Conservation (phyloP, 2,113 vertebrate genomes). For the Petaurus breviceps region DNA sequence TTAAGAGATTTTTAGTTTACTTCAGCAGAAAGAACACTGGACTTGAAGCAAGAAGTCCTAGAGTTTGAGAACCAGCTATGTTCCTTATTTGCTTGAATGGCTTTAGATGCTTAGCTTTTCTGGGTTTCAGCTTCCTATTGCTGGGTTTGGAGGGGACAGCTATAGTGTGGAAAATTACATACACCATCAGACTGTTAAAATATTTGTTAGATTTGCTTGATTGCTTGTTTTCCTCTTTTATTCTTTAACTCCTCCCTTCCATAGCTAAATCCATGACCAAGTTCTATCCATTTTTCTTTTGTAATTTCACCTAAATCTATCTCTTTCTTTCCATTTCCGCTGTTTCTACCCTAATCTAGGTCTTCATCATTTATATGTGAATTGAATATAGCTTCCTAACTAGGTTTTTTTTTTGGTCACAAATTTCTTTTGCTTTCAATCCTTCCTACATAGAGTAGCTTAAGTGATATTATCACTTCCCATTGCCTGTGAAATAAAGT, state of each 20-base stretch:
- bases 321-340: neutral
- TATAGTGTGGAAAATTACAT: too few species aligned
- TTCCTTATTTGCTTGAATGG: too few species aligned
- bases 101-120: conserved; percentile 1
- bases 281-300: too few species aligned
- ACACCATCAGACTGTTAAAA: neutral
- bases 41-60: neutral
- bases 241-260: conserved; percentile 3
- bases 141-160: too few species aligned
- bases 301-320: too few species aligned
- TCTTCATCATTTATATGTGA: neutral
- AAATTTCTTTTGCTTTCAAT: neutral
- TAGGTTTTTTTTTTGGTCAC: neutral
- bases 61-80: neutral
- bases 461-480: too few species aligned
- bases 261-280: neutral
- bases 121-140: neutral
- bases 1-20: neutral
- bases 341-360: neutral
- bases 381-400: neutral
- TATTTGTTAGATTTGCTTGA: neutral
- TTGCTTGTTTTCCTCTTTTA: neutral
- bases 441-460: neutral
- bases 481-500: too few species aligned
- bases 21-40: neutral